A percentile compares a stretch with the other conserved stretches of the same genome.
phyloP scores from a whole-genome alignment of 2,888 invertebrate species.

The Stenchaetothrips biformis region DNA sequence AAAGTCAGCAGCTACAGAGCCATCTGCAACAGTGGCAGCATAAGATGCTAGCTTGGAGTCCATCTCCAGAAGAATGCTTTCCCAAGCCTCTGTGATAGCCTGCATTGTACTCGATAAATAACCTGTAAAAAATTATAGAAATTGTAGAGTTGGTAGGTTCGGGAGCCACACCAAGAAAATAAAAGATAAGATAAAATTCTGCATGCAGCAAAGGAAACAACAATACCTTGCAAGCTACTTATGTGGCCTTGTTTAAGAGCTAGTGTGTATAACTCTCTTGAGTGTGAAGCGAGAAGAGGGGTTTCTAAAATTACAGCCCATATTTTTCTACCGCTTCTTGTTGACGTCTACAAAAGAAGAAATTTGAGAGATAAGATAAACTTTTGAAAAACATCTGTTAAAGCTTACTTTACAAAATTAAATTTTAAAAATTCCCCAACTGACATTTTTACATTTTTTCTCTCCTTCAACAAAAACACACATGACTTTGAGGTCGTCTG shows the following conservation, averaged over 20 bases:
- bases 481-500: constrained; percentile 65
- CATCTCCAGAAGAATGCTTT: constrained; percentile 88
- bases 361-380: background rate
- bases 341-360: background rate
- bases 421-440: background rate
- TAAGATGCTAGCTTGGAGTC: constrained; percentile 87
- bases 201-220: constrained; percentile 48
- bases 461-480: constrained; percentile 53
- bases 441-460: background rate
- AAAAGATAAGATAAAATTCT: background rate
- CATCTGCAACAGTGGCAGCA: constrained; percentile 64
- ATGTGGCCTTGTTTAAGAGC: constrained; percentile 72
- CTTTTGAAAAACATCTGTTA: too few relatives aligned
- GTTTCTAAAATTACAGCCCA: constrained; percentile 51
- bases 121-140: constrained; percentile 54
- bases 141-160: constrained; percentile 29
- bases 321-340: constrained; percentile 20
- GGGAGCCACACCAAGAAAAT: too few relatives aligned
- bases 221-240: constrained; percentile 60
- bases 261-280: constrained; percentile 64
- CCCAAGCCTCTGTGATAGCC: constrained; percentile 87
- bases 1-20: constrained; percentile 84
- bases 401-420: background rate
- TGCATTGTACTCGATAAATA: constrained; percentile 69
- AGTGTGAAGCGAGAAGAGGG: constrained; percentile 59